Evolutionary conservation across 2,113 vertebrate genomes (phyloP).

Genomic region (Glareola pratincola): DNA sequence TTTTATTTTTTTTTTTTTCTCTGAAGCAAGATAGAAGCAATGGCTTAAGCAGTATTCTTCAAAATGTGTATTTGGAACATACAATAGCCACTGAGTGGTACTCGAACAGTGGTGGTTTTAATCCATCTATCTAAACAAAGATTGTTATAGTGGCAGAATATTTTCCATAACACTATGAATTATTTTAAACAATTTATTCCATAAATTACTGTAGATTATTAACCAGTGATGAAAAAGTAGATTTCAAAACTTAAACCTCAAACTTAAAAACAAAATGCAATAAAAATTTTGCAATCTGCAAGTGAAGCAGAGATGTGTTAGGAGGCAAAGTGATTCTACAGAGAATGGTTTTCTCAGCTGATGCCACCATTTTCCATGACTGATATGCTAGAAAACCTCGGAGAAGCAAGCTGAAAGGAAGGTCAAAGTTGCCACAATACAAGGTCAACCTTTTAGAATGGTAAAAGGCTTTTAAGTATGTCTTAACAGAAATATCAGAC

Average conservation of each 20-base stretch:
- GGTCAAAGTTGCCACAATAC: not conserved
- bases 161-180: not conserved
- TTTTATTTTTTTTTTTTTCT: not conserved
- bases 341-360: not conserved
- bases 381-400: not conserved
- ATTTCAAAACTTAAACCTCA: not conserved
- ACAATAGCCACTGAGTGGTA: not conserved
- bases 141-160: not conserved
- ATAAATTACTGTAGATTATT: not conserved
- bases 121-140: not conserved
- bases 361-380: not conserved
- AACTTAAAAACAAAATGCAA: not conserved
- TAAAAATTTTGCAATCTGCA: not conserved
- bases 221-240: not conserved
- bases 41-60: not conserved
- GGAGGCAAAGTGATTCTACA: not conserved
- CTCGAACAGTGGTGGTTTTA: not conserved
- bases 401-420: not conserved
- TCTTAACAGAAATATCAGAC: not conserved
- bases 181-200: not conserved
- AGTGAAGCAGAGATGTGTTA: not conserved
- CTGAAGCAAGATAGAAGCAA: not conserved
- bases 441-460: not conserved
- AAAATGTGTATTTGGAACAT: not conserved
- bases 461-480: not conserved